Evolutionary conservation across 2,888 invertebrate genomes (phyloP).

Genomic region (Cryptophagus acutangulus): DNA sequence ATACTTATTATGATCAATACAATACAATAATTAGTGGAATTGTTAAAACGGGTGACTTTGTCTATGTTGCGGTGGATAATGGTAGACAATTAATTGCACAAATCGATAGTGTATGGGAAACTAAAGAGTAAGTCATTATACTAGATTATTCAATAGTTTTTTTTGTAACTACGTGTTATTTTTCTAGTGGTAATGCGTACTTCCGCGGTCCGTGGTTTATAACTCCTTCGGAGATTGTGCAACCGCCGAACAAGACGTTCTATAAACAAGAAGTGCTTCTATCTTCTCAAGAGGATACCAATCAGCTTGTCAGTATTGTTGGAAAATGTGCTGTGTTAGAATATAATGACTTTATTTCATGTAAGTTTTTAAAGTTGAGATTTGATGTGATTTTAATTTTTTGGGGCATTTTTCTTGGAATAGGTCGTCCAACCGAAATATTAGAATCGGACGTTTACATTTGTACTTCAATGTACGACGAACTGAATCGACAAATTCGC

Average conservation of each 20-base stretch:
- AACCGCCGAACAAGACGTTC: slow-evolving; percentile 72
- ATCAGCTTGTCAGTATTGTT: slow-evolving; percentile 84
- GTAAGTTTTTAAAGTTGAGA: slow-evolving; percentile 52
- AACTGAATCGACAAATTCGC: slow-evolving; percentile 72
- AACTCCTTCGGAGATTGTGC: slow-evolving; percentile 80
- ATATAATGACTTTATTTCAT: slow-evolving; percentile 81
- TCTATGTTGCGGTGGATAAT: slow-evolving; percentile 88
- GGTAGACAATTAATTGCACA: slow-evolving; percentile 89
- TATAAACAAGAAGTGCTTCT: slow-evolving; percentile 92
- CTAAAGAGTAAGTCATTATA: slow-evolving; percentile 65
- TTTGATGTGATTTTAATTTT: slow-evolving; percentile 1
- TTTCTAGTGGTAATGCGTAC: slow-evolving; percentile 76
- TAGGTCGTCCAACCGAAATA: slow-evolving; percentile 92
- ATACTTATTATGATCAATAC: slow-evolving; percentile 89
- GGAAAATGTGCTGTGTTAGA: slow-evolving; percentile 89
- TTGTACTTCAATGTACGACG: slow-evolving; percentile 88
- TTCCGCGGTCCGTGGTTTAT: slow-evolving; percentile 94
- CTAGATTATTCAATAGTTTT: slow-evolving; percentile 5
- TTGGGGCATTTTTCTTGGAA: slow-evolving; percentile 18
- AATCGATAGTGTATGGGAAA: slow-evolving; percentile 92
- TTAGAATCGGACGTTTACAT: slow-evolving; percentile 88
- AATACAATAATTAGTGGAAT: slow-evolving; percentile 78
- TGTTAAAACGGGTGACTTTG: slow-evolving; percentile 88
- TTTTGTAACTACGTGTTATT: slow-evolving; percentile 14
- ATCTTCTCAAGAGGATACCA: slow-evolving; percentile 86